Evolutionary conservation across 1,140 invertebrate genomes (phyloP), one percentile per base, ranked within the genome.

Genomic region (Heliothis virescens): DNA sequence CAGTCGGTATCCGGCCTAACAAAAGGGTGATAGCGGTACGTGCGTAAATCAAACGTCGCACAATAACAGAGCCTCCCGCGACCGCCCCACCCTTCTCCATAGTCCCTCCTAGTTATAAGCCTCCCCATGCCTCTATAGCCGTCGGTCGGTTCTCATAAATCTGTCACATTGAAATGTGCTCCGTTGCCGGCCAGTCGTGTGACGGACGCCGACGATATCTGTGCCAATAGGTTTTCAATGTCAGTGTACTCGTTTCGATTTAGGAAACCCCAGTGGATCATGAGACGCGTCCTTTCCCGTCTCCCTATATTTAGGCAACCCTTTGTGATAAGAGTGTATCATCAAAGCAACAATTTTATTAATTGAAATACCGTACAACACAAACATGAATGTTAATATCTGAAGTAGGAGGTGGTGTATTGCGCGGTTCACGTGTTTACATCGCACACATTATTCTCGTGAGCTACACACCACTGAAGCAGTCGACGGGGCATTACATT

Each of bases 41-140:
- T 92, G 90, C 91, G 91, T 94, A 94, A 94, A 94, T 94, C 92
- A 93, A 92, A 91, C 91, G 91, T 89, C 89, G 90, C 85, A 93
- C 92, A 93, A 93, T 93, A 93, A 92, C 89, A 90, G 88, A 83
- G 79, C 90, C 91, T 87, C 89, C 90, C 91, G 85, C 84, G 80
- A 79, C 83, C 86, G 81, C 87, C 87, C 84, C 81, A 73, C 86
- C 84, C 84, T 83, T 72, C 86, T 77, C 85, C 83, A 78, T 82
- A 83, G 80, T 81, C 79, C 79, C 86, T 85, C 86, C 86, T 83
- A 82, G 81, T 82, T 80, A 84, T 80, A 83, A 79, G 53, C 77
- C 81, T 72, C 84, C 85, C 85, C 83, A 75, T 83, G 74, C 81
- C 86, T 80, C 86, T 89, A 86, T 86, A 88, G 87, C 87, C 85